Base-by-base conservation (phyloP, 1,140 invertebrate species). In the Lepidotrigona ventralis region DNA sequence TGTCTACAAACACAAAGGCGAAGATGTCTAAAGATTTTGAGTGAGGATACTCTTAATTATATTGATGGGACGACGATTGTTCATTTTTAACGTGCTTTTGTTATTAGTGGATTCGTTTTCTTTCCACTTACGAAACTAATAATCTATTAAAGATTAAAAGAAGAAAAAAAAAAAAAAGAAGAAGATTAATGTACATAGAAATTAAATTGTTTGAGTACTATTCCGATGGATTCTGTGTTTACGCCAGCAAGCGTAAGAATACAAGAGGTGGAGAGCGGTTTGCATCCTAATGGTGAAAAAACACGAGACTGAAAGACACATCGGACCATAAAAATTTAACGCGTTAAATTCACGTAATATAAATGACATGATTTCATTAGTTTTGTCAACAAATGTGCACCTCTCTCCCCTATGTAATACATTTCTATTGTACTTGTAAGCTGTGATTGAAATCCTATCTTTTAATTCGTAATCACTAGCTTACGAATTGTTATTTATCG, bases 401-500 rank as follows among this genome's bases (percentile, higher is more conserved):
- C 86, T 76, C 89, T 90, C 88, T 87, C 89, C 83, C 82, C 81
- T 89, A 17, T 9, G 79, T 88, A 83, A 68, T 78, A 77, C 79
- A 76, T 84, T 81, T 87, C 83, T 89, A 85, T 66, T 81, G 78
- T 78, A 84, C 58, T 74, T 81, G 80, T 88, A 90, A 90, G 84
- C 89, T 90, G 90, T 90, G 90, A 91, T 91, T 90, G 81, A 81
- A 87, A 86, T 86, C 80, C 81, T 88, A 87, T 87, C 87, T 87
- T 88, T 90, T 84, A 89, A 88, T 83, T 90, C 85, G 83, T 88
- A 87, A 90, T 79, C 79, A 89, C 51, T 29, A 56, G 84, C 72
- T 85, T 80, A 85, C 72, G 60, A 90, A 85, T 81, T 90, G 85
- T 89, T 90, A 87, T 91, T 89, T 86, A 90, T 89, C 75, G 63